These are phyloP conservation scores for Buceros bicornis DNA, from an alignment of 2,797 vertebrate species.

Conservation along the genomic window DNA sequence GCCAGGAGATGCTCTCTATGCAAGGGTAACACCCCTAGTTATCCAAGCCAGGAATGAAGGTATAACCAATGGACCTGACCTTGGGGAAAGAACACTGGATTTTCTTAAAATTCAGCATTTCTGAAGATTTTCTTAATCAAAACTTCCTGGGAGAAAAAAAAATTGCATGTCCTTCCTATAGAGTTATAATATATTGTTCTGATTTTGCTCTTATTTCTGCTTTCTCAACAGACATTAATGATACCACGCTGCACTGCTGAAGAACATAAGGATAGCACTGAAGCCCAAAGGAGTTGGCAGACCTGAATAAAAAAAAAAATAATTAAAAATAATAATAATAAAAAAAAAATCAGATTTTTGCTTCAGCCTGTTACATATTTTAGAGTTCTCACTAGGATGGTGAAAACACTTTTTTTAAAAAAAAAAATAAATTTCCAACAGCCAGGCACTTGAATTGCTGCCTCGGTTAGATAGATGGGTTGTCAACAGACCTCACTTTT, in stretches of 20 bases:
- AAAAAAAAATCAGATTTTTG: not conserved
- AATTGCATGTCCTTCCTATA: accelerated
- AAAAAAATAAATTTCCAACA: not conserved
- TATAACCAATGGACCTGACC: not conserved
- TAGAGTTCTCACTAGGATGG: not conserved
- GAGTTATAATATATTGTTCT: not conserved
- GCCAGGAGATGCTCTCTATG: not conserved
- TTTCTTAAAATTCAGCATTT: not conserved
- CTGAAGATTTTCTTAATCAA: not conserved
- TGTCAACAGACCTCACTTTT: not conserved
- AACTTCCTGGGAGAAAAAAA: not conserved
- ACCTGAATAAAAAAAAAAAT: not conserved
- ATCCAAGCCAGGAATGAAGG: not conserved
- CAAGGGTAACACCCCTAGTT: not conserved
- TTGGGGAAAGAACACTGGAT: not conserved
- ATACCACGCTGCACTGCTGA: not conserved
- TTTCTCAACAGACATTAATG: not conserved
- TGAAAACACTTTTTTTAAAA: not conserved
- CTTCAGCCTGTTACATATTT: not conserved
- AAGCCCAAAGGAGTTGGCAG: not conserved
- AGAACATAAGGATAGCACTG: not conserved
- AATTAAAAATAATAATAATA: not conserved
- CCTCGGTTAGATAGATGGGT: not conserved
- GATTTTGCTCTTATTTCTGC: not conserved
- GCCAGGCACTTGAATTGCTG: not conserved